Evolutionary conservation across 53 echinoderm and acorn worm species (phyloP).

Genomic region (Astropecten irregularis): DNA sequence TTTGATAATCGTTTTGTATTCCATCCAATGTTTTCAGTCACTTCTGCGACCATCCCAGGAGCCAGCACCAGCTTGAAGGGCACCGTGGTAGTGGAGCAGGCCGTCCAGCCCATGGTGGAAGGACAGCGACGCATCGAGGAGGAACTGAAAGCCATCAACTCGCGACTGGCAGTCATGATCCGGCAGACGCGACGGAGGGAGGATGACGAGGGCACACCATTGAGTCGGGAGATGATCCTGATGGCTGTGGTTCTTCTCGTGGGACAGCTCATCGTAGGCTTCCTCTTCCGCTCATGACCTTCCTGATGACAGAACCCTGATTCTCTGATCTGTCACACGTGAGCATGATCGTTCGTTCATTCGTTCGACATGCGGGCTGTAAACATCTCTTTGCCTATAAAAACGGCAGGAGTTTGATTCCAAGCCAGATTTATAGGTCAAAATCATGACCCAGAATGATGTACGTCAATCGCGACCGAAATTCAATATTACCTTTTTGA

Average conservation of each 20-base stretch:
- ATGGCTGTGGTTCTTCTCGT: conserved; percentile 39
- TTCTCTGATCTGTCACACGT: neutral
- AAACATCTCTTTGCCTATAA: too few species aligned
- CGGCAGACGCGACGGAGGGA: conserved; percentile 65
- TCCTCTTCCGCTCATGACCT: conserved; percentile 52
- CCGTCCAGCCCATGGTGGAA: conserved; percentile 71
- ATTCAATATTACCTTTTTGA: too few species aligned
- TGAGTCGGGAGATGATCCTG: conserved; percentile 39
- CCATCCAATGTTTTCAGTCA: neutral
- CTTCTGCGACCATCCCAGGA: neutral
- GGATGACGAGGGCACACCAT: conserved; percentile 8
- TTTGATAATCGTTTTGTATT: too few species aligned
- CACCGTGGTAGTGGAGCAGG: conserved; percentile 16
- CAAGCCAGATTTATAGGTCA: too few species aligned
- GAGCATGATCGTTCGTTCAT: too few species aligned
- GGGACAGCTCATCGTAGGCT: conserved; percentile 41
- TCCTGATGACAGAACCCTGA: too few species aligned
- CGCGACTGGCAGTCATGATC: conserved; percentile 70
- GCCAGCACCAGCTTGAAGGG: neutral
- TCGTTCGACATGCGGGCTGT: too few species aligned
- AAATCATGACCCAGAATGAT: too few species aligned
- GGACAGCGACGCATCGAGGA: conserved; percentile 72
- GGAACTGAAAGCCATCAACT: conserved; percentile 81
- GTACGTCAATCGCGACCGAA: too few species aligned
- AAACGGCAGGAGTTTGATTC: too few species aligned